Evolutionary conservation across 2,113 vertebrate genomes (phyloP), one percentile per base, ranked within the genome.

Genomic region (Melanerpes aurifrons): DNA sequence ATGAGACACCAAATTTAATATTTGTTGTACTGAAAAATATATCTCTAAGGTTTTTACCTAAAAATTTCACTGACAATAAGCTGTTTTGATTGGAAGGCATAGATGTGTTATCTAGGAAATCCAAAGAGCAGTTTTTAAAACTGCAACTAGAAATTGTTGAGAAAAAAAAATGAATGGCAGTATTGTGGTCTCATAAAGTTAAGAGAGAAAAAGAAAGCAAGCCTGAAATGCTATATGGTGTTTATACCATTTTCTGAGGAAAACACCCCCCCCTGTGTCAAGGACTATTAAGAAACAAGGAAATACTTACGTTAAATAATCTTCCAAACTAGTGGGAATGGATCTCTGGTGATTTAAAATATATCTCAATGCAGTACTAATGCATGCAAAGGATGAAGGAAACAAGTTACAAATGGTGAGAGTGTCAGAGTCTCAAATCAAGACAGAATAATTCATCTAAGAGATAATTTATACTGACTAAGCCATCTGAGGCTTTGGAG

Each of bases 401-500:
- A 94, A 68, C 53, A 90, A 87, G 43, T 80, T 93, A 86, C 57
- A 91, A 95, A 87, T 83, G 66, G 69, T 37, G 40, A 80, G 50
- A 61, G 78, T 82, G 94, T 94, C 81, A 87, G 76, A 87, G 80
- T 89, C 8, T 0, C 82, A 82, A 89, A 86, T 93, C 92, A 93
- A 83, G 88, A 77, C 66, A 75, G 95, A 88, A 89, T 91, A 96
- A 94, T 96, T 92, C 83, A 95, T 92, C 72, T 83, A 71, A 83
- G 83, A 92, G 92, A 93, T 86, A 94, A 95, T 94, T 94, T 93
- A 94, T 92, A 90, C 82, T 1, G 5, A 84, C 86, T 90, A 93
- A 93, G 76, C 69, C 90, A 62, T 83, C 88, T 96, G 88, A 95
- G 71, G 74, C 75, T 91, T 91, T 94, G 86, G 86, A 81, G 90